Evolutionary conservation across 2,113 vertebrate genomes (phyloP), one percentile per base, ranked within the genome.

Genomic region (Alexandromys fortis): DNA sequence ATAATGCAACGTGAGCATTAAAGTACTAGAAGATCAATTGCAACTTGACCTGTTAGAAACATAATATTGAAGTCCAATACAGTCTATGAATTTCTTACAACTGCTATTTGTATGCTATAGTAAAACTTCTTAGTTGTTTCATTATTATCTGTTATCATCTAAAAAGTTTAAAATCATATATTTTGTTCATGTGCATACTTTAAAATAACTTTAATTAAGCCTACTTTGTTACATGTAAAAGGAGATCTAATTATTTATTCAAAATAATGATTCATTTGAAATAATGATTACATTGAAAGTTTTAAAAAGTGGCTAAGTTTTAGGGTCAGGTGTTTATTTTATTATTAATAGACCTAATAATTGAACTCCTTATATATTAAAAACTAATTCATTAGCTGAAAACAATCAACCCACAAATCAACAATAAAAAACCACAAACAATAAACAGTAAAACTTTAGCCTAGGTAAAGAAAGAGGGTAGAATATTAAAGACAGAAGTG

Each of bases 191-290:
- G 4, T 3, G 52, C 79, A 87, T 79, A 24, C 52, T 90, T 58
- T 76, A 78, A 92, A 96, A 73, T 24, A 86, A 52, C 12, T 79
- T 95, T 72, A 92, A 65, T 67, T 33, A 96, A 95, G 55, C 26
- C 14, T 94, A 86, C 22, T 0, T 55, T 90, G 63, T 67, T 75
- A 83, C 92, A 95, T 88, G 89, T 45, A 73, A 0, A 5, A 75
- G 14, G 55, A 0, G 5, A 10, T 10, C 16, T 76, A 83, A 21
- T 87, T 16, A 94, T 49, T 91, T 96, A 76, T 82, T 94, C 95
- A 2, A 86, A 21, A 45, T 73, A 83, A 21, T 85, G 19, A 94
- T 49, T 91, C 95, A 76, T 82, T 94, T 96, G 2, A 86, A 21
- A 45, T 76, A 83, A 24, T 87, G 16, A 94, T 49, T 58, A 65